Base-by-base conservation (phyloP, 2,888 invertebrate species). In the Eupsilia transversa region DNA sequence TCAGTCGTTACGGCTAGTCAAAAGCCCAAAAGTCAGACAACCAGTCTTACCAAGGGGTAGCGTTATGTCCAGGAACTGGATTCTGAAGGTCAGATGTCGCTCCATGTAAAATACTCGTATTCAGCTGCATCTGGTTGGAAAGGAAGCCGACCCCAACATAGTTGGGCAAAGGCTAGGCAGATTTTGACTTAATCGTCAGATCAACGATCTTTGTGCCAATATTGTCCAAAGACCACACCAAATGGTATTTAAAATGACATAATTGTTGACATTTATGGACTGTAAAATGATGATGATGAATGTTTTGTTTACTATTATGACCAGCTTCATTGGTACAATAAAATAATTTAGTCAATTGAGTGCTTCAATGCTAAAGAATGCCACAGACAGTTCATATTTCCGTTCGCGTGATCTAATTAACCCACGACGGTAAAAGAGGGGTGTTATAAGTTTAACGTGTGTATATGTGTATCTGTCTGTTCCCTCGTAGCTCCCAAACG, bases 301-400 rank as follows among this genome's bases (percentile, higher is more conserved):
- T 59, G 73, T 63, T 63, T 57, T 79, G 73, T 77, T 72, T 79
- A 77, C 57, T 77, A 63, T 57, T 72, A 72, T 9, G 72, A 49
- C 27, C 33, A 49, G 43, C n/a, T 57, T 72, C 41, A 59, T 79
- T 63, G 80, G 41, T 30, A 79, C 77, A 77, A 79, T 63, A 63
- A 77, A 63, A 72, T 79, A 56, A 72, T 77, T 77, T 72, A 63
- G 72, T 63, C 77, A 79, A 77, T 77, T 77, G 63, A 73, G 49
- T 52, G 49, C 14, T 38, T 33, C 23, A 27, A 71, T 27, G 6
- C 2, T 77, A 30, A 79, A 59, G 57, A 75, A 78, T 78, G 35
- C 10, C 49, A 30, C 33, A 33, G 23, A 54, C 27, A 49, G 27
- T 14, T 41, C 33, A 14, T n/a, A n/a, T 56, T 17, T n/a, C n/a